Conservation (phyloP, 2,888 invertebrate species). For the Tanypteryx hageni region DNA sequence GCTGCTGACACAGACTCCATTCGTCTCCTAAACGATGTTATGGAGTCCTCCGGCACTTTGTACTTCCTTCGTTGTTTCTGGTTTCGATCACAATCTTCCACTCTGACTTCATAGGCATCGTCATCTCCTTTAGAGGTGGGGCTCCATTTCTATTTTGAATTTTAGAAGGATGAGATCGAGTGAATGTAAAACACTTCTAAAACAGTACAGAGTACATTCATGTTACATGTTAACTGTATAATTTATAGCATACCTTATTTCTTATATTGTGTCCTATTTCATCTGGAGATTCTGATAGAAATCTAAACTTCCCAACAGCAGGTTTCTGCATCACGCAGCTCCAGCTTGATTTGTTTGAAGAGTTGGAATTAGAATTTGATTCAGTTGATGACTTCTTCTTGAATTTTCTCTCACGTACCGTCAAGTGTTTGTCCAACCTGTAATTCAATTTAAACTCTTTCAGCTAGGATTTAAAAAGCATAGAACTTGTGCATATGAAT, state of each 20-base stretch:
- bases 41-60: neutral
- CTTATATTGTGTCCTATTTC: neutral
- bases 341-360: neutral
- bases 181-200: neutral
- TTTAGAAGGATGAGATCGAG: neutral
- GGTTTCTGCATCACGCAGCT: neutral
- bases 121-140: neutral
- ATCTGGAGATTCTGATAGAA: neutral
- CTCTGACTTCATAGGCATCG: neutral
- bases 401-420: constrained; percentile 30
- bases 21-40: neutral
- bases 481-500: no score
- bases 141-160: neutral
- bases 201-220: no score
- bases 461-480: neutral
- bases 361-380: neutral
- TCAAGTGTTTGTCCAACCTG: constrained; percentile 39
- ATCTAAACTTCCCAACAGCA: neutral
- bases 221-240: no score
- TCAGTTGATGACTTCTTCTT: neutral
- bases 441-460: neutral
- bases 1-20: constrained; percentile 33
- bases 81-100: neutral
- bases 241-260: no score
- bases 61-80: neutral